Conservation (phyloP, 2,113 vertebrate genomes). For the Rhadina sibilatrix region DNA sequence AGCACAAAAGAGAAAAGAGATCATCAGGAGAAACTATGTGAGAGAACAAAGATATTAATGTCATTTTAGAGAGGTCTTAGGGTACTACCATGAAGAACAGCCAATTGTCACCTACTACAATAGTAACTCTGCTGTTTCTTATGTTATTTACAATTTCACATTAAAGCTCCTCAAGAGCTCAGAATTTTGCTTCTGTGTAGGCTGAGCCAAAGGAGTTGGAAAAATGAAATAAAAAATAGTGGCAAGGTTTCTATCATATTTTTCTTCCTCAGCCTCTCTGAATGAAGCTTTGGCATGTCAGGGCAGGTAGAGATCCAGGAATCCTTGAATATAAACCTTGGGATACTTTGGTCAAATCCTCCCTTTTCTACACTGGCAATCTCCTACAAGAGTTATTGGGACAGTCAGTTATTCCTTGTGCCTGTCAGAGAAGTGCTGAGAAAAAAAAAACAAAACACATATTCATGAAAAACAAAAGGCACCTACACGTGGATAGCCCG, state of each 20-base stretch:
- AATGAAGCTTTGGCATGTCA: background rate
- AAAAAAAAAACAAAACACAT: background rate
- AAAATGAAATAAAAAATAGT: background rate
- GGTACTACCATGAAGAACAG: background rate
- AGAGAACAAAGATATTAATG: background rate
- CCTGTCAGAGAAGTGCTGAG: background rate
- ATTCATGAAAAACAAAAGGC: background rate
- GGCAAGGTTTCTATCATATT: background rate
- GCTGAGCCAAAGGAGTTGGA: background rate
- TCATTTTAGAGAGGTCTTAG: background rate
- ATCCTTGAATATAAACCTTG: background rate
- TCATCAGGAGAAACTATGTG: background rate
- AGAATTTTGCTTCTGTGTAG: background rate
- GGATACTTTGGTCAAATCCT: background rate
- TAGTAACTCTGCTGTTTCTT: background rate
- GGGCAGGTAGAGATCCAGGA: background rate
- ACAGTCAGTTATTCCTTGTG: background rate
- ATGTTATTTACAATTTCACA: background rate
- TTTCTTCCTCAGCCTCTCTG: background rate
- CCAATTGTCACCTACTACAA: background rate
- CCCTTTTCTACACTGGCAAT: background rate
- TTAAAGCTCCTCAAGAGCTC: background rate
- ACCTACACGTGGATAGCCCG: background rate
- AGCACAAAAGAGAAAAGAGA: background rate
- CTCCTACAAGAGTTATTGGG: background rate